phyloP scores from a whole-genome alignment of 2,888 invertebrate genomes.

The Drosophila birchii region DNA sequence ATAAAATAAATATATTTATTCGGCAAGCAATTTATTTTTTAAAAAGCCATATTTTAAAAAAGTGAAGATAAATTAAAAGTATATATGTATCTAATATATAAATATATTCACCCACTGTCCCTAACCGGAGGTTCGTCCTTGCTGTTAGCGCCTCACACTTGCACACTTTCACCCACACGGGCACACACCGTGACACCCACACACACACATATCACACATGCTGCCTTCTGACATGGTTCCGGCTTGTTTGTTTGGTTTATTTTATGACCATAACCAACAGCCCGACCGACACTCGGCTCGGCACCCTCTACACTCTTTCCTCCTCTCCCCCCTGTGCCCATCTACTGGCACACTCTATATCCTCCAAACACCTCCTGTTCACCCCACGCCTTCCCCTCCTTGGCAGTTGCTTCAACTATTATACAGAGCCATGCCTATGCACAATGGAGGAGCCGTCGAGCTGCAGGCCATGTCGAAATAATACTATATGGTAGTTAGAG shows the following conservation, averaged over 20 bases:
- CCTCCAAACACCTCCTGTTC: slow-evolving; percentile 15
- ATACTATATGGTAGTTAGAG: slow-evolving; percentile 22
- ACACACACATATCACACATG: slow-evolving; percentile 39
- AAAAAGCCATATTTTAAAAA: too few relatives aligned
- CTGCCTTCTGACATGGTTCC: slow-evolving; percentile 81
- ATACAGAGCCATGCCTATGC: slow-evolving; percentile 70
- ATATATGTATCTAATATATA: too few relatives aligned
- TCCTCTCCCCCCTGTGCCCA: slow-evolving; percentile 14
- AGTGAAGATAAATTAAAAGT: too few relatives aligned
- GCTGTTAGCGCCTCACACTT: slow-evolving; percentile 35
- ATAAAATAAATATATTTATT: too few relatives aligned
- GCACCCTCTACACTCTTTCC: slow-evolving; percentile 13
- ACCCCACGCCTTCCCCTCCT: background rate
- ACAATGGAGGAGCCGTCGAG: slow-evolving; percentile 61
- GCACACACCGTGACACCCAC: slow-evolving; percentile 24
- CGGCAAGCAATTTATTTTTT: too few relatives aligned
- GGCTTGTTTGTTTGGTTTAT: slow-evolving; percentile 83
- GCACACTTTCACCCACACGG: slow-evolving; percentile 36
- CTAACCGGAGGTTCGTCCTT: slow-evolving; percentile 42
- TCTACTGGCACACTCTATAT: slow-evolving; percentile 11
- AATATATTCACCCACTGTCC: slow-evolving; percentile 34
- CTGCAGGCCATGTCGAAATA: slow-evolving; percentile 38
- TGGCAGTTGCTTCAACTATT: slow-evolving; percentile 53
- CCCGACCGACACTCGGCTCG: slow-evolving; percentile 41
- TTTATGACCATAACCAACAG: slow-evolving; percentile 82